phyloP scores from a whole-genome alignment of 2,113 vertebrate genomes.

The Ameiurus melas region DNA sequence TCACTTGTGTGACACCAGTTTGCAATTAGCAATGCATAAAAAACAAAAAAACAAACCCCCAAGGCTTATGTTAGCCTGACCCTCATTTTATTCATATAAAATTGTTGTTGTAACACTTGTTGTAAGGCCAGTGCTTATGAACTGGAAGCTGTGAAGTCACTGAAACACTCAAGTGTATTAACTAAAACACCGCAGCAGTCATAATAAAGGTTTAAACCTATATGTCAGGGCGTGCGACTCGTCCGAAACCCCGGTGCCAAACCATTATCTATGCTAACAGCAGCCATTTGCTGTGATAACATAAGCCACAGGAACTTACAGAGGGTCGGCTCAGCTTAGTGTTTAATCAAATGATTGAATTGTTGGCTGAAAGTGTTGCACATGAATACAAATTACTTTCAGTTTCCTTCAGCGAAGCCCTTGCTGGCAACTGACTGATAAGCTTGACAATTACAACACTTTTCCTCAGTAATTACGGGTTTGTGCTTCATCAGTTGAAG shows the following conservation, averaged over 20 bases:
- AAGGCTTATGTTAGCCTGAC: not conserved
- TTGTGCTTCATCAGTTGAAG: not conserved
- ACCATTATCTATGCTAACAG: not conserved
- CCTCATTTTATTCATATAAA: not conserved
- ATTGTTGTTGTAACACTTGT: not conserved
- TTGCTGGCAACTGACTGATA: not conserved
- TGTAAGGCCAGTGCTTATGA: not conserved
- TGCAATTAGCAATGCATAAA: no score
- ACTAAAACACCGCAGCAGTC: not conserved
- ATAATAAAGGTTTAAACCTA: not conserved
- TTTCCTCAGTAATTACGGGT: not conserved
- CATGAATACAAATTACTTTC: not conserved
- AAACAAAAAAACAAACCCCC: no score
- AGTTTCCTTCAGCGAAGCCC: not conserved
- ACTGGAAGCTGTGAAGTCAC: not conserved
- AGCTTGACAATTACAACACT: not conserved
- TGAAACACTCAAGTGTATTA: not conserved
- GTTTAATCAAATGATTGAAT: conserved; percentile 38
- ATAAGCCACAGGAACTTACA: not conserved
- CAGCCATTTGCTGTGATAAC: conserved; percentile 13
- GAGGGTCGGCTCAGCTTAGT: not conserved
- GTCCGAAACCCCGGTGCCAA: not conserved
- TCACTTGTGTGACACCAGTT: not conserved
- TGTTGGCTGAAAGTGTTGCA: conserved; percentile 18
- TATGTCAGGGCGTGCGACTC: not conserved